phyloP scores from a whole-genome alignment of 2,797 vertebrate genomes.

The Diplodus sargus region DNA sequence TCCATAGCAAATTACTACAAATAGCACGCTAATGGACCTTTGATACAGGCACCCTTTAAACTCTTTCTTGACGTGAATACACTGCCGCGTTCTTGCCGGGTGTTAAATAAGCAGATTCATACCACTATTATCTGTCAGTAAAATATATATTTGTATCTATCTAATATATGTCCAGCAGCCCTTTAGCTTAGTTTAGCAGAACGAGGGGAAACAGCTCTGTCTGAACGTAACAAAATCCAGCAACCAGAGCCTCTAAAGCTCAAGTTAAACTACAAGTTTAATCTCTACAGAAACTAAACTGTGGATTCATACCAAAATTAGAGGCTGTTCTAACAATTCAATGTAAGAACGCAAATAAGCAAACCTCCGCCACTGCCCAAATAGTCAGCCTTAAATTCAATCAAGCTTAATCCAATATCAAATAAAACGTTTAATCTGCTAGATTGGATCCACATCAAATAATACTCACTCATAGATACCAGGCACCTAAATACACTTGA shows the following conservation, averaged over 20 bases:
- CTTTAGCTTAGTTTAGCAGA: too few relatives aligned
- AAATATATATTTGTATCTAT: too few relatives aligned
- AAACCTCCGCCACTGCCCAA: neutral
- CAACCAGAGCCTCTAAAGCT: neutral
- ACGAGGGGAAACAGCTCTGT: too few relatives aligned
- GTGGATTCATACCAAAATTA: neutral
- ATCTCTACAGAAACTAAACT: neutral
- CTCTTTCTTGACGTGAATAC: too few relatives aligned
- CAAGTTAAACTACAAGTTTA: neutral
- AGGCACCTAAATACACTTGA: too few relatives aligned
- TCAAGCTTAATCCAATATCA: too few relatives aligned
- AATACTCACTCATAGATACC: too few relatives aligned
- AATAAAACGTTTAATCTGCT: too few relatives aligned
- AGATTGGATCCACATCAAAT: too few relatives aligned
- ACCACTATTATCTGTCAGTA: too few relatives aligned
- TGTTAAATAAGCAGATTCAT: neutral
- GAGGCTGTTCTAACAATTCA: neutral
- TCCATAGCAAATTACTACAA: neutral
- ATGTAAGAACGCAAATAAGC: neutral
- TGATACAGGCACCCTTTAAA: neutral
- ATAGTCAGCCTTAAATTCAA: neutral
- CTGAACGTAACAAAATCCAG: neutral
- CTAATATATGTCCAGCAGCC: too few relatives aligned
- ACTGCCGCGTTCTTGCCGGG: neutral
- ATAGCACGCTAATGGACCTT: neutral